Conservation (phyloP, 2,113 vertebrate species). For the Anhinga rufa region DNA sequence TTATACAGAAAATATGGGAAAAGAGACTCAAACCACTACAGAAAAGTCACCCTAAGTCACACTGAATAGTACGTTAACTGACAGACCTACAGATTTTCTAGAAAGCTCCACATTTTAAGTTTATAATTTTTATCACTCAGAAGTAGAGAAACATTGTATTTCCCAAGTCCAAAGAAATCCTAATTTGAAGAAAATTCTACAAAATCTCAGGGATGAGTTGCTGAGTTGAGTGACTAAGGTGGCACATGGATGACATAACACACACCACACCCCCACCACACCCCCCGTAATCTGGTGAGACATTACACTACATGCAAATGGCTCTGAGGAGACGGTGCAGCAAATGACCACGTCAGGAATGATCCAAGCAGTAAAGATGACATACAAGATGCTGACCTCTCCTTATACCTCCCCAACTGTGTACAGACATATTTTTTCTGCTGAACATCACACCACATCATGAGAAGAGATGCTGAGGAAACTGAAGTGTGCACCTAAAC, state of each 20-base stretch:
- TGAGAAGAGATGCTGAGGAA: not conserved
- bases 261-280: no score
- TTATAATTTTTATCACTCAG: not conserved
- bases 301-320: not conserved
- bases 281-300: not conserved
- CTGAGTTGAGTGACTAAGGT: not conserved
- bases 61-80: not conserved
- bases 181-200: not conserved
- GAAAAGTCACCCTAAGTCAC: not conserved
- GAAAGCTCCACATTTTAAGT: not conserved
- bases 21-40: not conserved
- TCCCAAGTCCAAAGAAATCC: not conserved
- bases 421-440: not conserved
- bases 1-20: not conserved
- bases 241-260: not conserved
- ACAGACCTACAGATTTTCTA: not conserved
- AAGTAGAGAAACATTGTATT: not conserved
- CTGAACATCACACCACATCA: no score
- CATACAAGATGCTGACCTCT: not conserved
- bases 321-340: not conserved
- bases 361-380: not conserved
- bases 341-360: rapidly evolving
- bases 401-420: not conserved
- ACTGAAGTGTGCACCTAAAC: not conserved
- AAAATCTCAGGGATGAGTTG: not conserved